Evolutionary conservation across 2,888 invertebrate genomes (phyloP).

Genomic region (Melanotus villosus): DNA sequence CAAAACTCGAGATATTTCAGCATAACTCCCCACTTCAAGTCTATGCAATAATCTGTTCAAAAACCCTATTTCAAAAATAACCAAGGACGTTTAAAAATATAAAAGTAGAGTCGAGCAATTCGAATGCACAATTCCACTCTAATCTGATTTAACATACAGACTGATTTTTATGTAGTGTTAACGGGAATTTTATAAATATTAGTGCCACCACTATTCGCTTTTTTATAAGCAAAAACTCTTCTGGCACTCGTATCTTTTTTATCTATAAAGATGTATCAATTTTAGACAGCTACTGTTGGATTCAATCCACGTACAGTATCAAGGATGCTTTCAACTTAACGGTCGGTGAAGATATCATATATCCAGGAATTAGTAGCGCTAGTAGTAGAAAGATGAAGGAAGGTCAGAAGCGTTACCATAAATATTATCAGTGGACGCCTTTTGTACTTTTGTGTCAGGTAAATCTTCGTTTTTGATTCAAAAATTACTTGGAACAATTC

Average conservation of each 20-base stretch:
- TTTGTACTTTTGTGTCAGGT: conserved; percentile 73
- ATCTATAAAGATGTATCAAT: conserved; percentile 20
- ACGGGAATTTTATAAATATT: conserved; percentile 5
- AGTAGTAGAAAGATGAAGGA: conserved; percentile 20
- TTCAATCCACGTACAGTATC: conserved; percentile 89
- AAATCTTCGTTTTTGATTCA: conserved; percentile 41
- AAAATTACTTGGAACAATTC: too few relatives aligned
- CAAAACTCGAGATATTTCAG: too few relatives aligned
- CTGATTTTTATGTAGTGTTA: conserved; percentile 9
- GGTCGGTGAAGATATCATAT: conserved; percentile 84
- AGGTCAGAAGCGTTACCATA: conserved; percentile 65
- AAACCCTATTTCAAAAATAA: conserved; percentile 6
- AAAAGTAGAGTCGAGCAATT: background rate
- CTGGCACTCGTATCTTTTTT: background rate
- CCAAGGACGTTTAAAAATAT: conserved; percentile 21
- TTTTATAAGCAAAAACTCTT: background rate
- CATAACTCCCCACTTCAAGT: too few relatives aligned
- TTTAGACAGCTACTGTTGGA: conserved; percentile 85
- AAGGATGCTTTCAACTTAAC: conserved; percentile 85
- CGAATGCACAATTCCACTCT: background rate
- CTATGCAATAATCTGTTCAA: too few relatives aligned
- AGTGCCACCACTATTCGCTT: background rate
- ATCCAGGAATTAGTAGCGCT: conserved; percentile 77
- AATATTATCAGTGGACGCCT: conserved; percentile 76
- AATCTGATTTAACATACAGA: conserved; percentile 2